Percentiles rank a stretch among this genome's conserved stretches.
Conservation (phyloP, 2,113 vertebrate species). For the Rhea pennata region DNA sequence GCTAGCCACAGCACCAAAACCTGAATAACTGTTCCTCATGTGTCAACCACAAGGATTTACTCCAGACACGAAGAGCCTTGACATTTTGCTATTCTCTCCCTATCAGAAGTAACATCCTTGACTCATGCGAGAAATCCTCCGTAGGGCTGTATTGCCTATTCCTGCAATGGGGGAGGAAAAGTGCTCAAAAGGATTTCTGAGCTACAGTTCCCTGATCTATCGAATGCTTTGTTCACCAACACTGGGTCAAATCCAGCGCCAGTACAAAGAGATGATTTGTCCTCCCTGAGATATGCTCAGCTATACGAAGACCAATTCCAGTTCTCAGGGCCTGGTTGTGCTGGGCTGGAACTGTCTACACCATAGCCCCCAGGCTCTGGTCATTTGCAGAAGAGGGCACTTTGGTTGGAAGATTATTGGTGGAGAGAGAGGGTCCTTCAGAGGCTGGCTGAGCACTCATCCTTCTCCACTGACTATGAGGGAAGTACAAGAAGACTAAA, state of each 20-base stretch:
- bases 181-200: not conserved
- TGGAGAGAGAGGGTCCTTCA: not conserved
- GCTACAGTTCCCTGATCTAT: not conserved
- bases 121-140: not conserved
- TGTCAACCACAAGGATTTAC: not conserved
- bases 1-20: not conserved
- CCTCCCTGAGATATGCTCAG: not conserved
- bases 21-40: not conserved
- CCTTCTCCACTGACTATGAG: not conserved
- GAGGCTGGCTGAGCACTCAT: not conserved
- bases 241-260: not conserved
- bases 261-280: not conserved
- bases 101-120: not conserved
- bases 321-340: not conserved
- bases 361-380: accelerated
- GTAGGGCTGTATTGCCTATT: not conserved
- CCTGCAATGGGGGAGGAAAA: not conserved
- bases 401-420: accelerated
- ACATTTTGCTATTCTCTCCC: not conserved
- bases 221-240: not conserved
- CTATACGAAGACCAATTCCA: not conserved
- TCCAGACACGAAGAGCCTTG: not conserved
- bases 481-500: not conserved
- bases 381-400: not conserved
- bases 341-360: not conserved